Evolutionary conservation across 2,888 invertebrate genomes (phyloP), one percentile per base, ranked within the genome.

Genomic region (Drosophila pseudotalamancana): DNA sequence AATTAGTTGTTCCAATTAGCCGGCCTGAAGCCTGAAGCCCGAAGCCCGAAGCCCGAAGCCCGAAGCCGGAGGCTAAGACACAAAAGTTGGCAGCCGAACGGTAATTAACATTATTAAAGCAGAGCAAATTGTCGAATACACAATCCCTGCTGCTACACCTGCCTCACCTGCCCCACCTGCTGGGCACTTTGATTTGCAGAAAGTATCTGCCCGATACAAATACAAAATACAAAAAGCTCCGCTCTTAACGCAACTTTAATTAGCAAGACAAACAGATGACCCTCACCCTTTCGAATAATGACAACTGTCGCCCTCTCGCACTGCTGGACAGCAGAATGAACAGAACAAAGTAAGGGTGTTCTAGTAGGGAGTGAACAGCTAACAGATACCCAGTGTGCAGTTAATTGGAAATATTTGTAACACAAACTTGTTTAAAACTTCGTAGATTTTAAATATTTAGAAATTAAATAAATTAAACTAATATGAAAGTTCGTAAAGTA

Each of bases 91-190:
- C 32, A 31, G 51, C 69, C 54, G 25, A 34, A 18, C 27, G 32
- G 67, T 77, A 82, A 82, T 79, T 76, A 79, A 60, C 73, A 64
- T 73, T 79, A 79, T 76, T 82, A 73, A 73, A 65, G 70, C 66
- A 40, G 29, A 63, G 55, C 63, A 62, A 55, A 55, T 62, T 57
- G 64, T 51, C 31, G 14, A 23, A 21, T 21, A 21, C n/a, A 12
- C 0, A 19, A 19, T 19, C 0, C 23, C 31, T 19, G 6, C 45
- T 57, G 60, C 25, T 12, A n/a, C 43, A 59, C 56, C 45, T 49
- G 6, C 16, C 32, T 2, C n/a, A n/a, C n/a, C 43, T 59, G 63
- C 34, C 23, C 8, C 42, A 57, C 55, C 43, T 59, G 71, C 45
- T 49, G 49, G 31, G 37, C 39, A 31, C 72, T 77, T 77, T 80